These are phyloP conservation scores for Bradypus variegatus DNA, from an alignment of 2,797 vertebrate genomes.

Conservation along the genomic window DNA sequence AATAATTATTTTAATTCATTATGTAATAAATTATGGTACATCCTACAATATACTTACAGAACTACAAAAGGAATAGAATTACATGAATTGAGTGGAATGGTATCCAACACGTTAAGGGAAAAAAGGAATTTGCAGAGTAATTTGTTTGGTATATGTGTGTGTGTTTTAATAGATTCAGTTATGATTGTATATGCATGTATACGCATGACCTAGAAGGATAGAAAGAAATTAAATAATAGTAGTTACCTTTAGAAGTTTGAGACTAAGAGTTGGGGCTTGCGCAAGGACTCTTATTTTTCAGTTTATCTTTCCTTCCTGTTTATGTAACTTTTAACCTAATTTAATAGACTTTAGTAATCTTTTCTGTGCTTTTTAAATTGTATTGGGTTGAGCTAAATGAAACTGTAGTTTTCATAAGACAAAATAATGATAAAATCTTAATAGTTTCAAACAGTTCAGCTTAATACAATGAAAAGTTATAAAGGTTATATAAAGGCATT, in stretches of 20 bases:
- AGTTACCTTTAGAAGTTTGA: not conserved
- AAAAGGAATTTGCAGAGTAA: not conserved
- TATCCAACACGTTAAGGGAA: not conserved
- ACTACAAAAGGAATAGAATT: not conserved
- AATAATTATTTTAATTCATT: not conserved
- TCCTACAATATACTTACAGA: not conserved
- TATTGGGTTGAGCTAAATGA: not conserved
- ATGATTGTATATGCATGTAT: not conserved
- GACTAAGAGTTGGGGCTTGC: not conserved
- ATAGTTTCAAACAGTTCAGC: not conserved
- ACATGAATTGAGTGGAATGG: not conserved
- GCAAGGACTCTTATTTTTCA: not conserved
- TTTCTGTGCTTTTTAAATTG: not conserved
- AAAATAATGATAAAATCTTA: constrained; percentile 3
- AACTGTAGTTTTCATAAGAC: constrained; percentile 3
- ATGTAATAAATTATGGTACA: not conserved
- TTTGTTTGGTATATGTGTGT: not conserved
- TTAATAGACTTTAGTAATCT: not conserved
- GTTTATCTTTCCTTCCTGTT: constrained; percentile 9
- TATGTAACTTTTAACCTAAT: constrained; percentile 23
- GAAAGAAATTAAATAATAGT: not conserved
- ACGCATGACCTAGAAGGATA: not conserved
- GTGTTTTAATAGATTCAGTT: not conserved
- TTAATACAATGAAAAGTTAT: not conserved
- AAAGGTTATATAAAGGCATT: not conserved